Evolutionary conservation across 2,113 vertebrate genomes (phyloP), one percentile per base, ranked within the genome.

Genomic region (Jaculus jaculus): DNA sequence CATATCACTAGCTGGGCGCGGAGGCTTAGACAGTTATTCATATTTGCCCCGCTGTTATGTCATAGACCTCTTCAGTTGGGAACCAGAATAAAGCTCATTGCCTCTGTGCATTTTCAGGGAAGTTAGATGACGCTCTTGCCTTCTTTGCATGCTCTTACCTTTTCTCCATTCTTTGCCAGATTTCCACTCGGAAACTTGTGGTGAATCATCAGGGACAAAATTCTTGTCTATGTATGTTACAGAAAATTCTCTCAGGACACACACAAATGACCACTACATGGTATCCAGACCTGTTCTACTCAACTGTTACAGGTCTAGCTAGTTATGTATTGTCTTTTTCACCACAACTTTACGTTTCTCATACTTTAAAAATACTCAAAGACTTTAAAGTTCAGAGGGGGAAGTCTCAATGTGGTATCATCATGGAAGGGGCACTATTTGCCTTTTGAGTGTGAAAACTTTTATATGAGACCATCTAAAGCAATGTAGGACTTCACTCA

Each of bases 241-340:
- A 47, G 69, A 24, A 71, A 26, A 82, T 72, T 66, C 34, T 68
- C 37, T 72, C 39, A 0, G 8, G 10, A 66, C 4, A 4, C 34
- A 30, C 15, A 30, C 0, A 0, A 12, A 28, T 3, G 30, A 24
- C 60, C 37, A 26, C 21, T 32, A 11, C 20, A 0, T 8, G 0
- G 7, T 51, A 51, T 13, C 20, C 47, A 34, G 24, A 21, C 9
- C 20, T 6, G 60, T 12, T 54, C 17, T 7, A 1, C 1, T 15
- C 12, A 32, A 7, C 4, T 24, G 11, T 21, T 60, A 63, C 20
- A 54, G 23, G 10, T 42, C 34, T 30, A 73, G 60, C 37, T 61
- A 47, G 8, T 61, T 37, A 68, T 28, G 11, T 4, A 4, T 16
- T 5, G 13, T 68, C 51, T 60, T 90, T 81, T 54, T 16, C 23